Base-by-base conservation (phyloP, 2,113 vertebrate genomes). In the Elaphurus davidianus region DNA sequence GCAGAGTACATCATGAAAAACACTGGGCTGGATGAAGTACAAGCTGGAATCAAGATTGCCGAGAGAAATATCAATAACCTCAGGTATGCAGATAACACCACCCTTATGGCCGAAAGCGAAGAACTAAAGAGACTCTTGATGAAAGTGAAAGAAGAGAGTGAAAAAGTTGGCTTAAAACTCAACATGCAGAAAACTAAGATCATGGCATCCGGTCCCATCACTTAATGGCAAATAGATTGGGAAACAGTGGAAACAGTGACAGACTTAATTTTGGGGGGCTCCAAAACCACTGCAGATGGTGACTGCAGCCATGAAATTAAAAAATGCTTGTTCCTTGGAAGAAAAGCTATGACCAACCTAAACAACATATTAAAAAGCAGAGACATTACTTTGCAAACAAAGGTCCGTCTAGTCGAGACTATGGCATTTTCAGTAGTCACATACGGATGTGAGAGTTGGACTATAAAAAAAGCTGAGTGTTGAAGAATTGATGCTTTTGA, bases 81-180 rank as follows among this genome's bases (percentile, higher is more conserved):
- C 67, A 71, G n/a, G 12, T 71, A 71, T 71, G 67, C n/a, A 71
- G 19, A 23, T 71, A 5, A 71, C 10, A 71, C n/a, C 67, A 71
- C 67, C 1, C n/a, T 71, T 71, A 40, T 23, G n/a, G 19, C 67
- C 0, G 0, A 71, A 71, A 71, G n/a, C 0, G 0, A 71, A 71
- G n/a, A 71, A 71, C n/a, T 40, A 71, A 71, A 71, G 10, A 40
- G 10, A 2, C n/a, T 71, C n/a, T 40, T 71, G n/a, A 71, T 71
- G 19, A 71, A 36, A 36, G n/a, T 71, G 4, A 36, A 71, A 71
- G 33, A 67, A 11, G 4, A 71, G 64, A 71, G n/a, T 36, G n/a
- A 36, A 71, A 67, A 71, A 23, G 19, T 23, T 40, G 67, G 19
- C 67, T 71, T 40, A 23, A 71, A 71, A 23, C 1, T 71, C 67